Conservation (phyloP, 2,888 invertebrate species). For the Hylaea fasciaria region DNA sequence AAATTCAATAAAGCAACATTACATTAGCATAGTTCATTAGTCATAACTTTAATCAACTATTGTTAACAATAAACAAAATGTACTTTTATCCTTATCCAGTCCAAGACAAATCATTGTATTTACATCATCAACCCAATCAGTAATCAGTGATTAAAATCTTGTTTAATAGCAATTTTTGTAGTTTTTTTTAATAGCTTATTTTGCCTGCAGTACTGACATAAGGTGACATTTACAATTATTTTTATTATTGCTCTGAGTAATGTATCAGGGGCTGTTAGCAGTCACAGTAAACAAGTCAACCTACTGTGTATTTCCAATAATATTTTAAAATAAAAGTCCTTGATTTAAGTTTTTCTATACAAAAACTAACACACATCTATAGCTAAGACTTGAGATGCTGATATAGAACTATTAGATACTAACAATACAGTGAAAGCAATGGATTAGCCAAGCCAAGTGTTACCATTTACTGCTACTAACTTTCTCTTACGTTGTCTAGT, state of each 20-base stretch:
- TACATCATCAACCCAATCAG: neutral
- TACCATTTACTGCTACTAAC: neutral
- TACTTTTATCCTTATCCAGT: neutral
- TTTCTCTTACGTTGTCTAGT: too few species aligned
- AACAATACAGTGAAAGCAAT: constrained; percentile 9
- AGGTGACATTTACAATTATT: neutral
- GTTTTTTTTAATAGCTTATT: neutral
- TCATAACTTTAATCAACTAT: neutral
- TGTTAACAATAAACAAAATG: constrained; percentile 4
- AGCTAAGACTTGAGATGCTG: too few species aligned
- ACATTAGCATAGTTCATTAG: neutral
- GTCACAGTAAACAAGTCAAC: neutral
- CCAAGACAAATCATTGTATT: neutral
- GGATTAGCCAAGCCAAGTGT: neutral
- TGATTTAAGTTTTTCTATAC: too few species aligned
- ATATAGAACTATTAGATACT: too few species aligned
- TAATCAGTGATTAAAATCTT: neutral
- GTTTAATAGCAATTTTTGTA: neutral
- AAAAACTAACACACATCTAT: too few species aligned
- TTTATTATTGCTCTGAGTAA: constrained; percentile 4
- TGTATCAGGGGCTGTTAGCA: constrained; percentile 3
- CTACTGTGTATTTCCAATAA: neutral
- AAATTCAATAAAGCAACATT: too few species aligned
- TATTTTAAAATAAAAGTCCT: too few species aligned
- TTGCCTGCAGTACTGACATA: neutral